Percentiles rank a stretch among this genome's conserved stretches.
Evolutionary conservation across 2,113 vertebrate species (phyloP).

Genomic region (Laterallus jamaicensis): DNA sequence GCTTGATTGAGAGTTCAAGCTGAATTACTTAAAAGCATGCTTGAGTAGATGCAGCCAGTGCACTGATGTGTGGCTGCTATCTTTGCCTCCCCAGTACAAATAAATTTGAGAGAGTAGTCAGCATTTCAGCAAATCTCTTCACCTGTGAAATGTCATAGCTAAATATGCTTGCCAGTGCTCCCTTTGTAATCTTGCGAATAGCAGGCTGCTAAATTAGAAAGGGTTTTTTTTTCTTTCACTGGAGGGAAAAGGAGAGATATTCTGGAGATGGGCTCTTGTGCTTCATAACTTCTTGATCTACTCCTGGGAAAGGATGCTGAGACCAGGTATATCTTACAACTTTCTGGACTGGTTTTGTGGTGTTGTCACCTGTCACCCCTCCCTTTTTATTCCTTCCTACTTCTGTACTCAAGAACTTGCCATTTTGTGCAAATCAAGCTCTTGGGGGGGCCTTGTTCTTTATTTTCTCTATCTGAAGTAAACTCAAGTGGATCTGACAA

Average conservation of each 20-base stretch:
- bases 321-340: background rate
- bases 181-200: background rate
- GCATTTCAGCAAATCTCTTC: conserved; percentile 1
- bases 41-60: background rate
- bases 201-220: background rate
- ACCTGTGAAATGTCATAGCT: conserved; percentile 25
- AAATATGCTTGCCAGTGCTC: background rate
- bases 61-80: background rate
- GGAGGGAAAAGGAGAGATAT: background rate
- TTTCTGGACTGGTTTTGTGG: background rate
- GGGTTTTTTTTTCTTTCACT: background rate
- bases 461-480: background rate
- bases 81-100: too few relatives aligned
- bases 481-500: background rate
- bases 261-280: background rate
- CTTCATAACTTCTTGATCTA: background rate
- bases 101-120: background rate
- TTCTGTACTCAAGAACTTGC: background rate
- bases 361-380: too few relatives aligned
- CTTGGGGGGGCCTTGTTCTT: background rate
- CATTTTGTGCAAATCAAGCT: background rate
- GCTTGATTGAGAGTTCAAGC: background rate
- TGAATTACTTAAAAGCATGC: background rate
- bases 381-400: background rate
- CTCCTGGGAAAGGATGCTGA: background rate